Base-by-base conservation (phyloP, 2,888 invertebrate species). In the Agrilus cyanescens region DNA sequence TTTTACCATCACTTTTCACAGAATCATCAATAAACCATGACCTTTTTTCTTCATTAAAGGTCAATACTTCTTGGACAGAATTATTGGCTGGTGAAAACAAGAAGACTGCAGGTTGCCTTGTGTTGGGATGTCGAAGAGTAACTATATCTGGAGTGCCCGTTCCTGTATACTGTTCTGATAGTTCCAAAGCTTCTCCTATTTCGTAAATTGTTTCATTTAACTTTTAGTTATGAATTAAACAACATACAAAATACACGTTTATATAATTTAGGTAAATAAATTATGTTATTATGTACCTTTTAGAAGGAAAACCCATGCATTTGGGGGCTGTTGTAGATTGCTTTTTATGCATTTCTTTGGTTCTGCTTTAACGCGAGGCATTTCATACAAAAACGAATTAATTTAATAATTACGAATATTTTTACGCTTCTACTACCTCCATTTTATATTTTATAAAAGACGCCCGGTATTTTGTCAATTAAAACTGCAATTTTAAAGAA, bases 1-100 rank as follows among this genome's bases (percentile, higher is more conserved):
- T 68, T 62, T 80, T 83, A n/a, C 89, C 89, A 74, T 91, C 86
- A 44, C 85, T 85, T 60, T 84, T 82, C 0, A 88, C 81, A 46
- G 76, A 73, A 47, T 83, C 81, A 50, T 81, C 79, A 40, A 88
- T 75, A 54, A 90, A 81, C 86, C 87, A 89, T 12, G 86, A 85
- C 47, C 88, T 71, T 52, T 80, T 74, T 12, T 78, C 78, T 60
- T 86, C 85, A 53, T 70, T 74, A 55, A 79, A 82, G 18, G 78
- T 76, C 39, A 82, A 62, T 37, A 84, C 70, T 67, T 85, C 84
- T 62, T 76, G 80, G 15, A 85, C 71, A 42, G 74, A 77, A 35
- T 72, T 72, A 59, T 79, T 70, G 3, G 66, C 67, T 20, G 74
- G 68, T 48, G 80, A 79, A 54, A 83, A 72, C 43, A 82, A 68